Evolutionary conservation across 2,888 invertebrate genomes (phyloP).

Genomic region (Steinernema carpocapsae): DNA sequence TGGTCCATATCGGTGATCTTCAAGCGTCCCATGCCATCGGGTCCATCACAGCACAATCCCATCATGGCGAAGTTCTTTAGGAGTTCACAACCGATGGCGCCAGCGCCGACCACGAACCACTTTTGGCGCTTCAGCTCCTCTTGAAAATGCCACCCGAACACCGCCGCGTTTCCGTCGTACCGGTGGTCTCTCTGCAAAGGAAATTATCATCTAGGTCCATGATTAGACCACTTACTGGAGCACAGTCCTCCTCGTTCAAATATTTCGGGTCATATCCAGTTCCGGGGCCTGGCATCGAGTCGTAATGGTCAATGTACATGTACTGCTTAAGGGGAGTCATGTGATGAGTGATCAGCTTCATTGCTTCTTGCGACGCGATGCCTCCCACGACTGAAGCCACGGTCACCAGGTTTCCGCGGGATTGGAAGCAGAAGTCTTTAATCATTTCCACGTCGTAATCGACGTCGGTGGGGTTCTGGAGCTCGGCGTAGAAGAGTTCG

Average conservation of each 20-base stretch:
- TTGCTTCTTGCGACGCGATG: slow-evolving; percentile 91
- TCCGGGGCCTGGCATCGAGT: slow-evolving; percentile 78
- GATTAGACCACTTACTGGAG: slow-evolving; percentile 38
- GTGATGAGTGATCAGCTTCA: slow-evolving; percentile 76
- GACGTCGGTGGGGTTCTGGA: not conserved
- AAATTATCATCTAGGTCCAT: not conserved
- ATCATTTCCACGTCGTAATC: not conserved
- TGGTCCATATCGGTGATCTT: slow-evolving; percentile 98
- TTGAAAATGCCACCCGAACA: slow-evolving; percentile 90
- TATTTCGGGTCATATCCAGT: slow-evolving; percentile 60
- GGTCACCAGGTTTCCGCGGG: slow-evolving; percentile 76
- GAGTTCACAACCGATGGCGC: slow-evolving; percentile 85
- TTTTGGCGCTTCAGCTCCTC: slow-evolving; percentile 80
- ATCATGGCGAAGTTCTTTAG: slow-evolving; percentile 98
- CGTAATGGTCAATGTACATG: slow-evolving; percentile 80
- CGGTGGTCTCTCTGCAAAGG: slow-evolving; percentile 58
- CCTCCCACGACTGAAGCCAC: slow-evolving; percentile 85
- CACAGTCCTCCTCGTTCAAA: slow-evolving; percentile 45
- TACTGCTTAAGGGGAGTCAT: slow-evolving; percentile 71
- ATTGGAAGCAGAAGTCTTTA: slow-evolving; percentile 10
- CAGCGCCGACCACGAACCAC: slow-evolving; percentile 73
- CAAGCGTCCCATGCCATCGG: slow-evolving; percentile 73
- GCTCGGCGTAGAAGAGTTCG: slow-evolving; percentile 5
- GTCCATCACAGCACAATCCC: slow-evolving; percentile 79
- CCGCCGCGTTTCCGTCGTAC: slow-evolving; percentile 85